phyloP scores from a whole-genome alignment of 2,113 vertebrate species.

The Genyomyrus donnyi region DNA sequence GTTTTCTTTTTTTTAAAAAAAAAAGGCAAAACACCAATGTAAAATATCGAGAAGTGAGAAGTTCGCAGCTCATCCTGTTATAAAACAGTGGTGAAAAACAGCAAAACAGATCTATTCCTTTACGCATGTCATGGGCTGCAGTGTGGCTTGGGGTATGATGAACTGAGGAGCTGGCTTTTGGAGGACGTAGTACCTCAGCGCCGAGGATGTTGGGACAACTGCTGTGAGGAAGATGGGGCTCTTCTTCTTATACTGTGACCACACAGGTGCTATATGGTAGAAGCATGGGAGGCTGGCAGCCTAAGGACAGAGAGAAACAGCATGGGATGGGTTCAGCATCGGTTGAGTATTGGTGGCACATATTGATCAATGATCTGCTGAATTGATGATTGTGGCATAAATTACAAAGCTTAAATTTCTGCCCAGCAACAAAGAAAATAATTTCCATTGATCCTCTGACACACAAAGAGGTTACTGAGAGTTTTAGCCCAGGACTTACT shows the following conservation, averaged over 20 bases:
- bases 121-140: conserved; percentile 29
- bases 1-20: neutral
- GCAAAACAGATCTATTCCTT: neutral
- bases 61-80: neutral
- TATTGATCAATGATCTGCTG: neutral
- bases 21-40: neutral
- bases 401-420: neutral
- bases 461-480: neutral
- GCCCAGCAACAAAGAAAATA: neutral
- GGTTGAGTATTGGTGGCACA: neutral
- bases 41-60: neutral
- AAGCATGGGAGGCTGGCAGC: conserved; percentile 47
- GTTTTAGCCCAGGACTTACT: neutral
- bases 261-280: conserved; percentile 53
- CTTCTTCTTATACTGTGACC: conserved; percentile 54
- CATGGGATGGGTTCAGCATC: neutral
- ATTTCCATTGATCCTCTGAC: neutral
- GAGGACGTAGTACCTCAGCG: conserved; percentile 56
- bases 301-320: conserved; percentile 29
- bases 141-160: conserved; percentile 55
- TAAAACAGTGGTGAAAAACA: neutral
- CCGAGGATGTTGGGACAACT: conserved; percentile 38
- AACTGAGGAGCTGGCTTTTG: conserved; percentile 56
- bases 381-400: neutral
- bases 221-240: conserved; percentile 50